These are phyloP conservation scores for Pandemis cinnamomeana DNA, from an alignment of 2,888 invertebrate species.

Conservation along the genomic window DNA sequence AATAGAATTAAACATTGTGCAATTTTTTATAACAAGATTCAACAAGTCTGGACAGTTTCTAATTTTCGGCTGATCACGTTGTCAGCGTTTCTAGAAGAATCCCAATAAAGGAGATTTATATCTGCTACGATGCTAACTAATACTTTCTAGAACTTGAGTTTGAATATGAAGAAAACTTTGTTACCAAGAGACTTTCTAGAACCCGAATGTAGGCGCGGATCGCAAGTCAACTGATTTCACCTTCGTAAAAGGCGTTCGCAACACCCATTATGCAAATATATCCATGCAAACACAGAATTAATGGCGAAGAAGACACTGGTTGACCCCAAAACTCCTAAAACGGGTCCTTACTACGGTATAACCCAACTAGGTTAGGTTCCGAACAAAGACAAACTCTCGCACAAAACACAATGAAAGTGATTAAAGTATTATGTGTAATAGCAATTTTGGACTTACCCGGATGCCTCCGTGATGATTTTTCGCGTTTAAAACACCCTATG, in stretches of 20 bases:
- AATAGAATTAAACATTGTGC: conserved; percentile 15
- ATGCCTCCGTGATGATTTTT: conserved; percentile 77
- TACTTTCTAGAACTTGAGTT: conserved; percentile 16
- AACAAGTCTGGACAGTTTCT: conserved; percentile 11
- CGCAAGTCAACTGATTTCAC: conserved; percentile 46
- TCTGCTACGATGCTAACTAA: background rate
- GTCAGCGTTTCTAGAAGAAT: background rate
- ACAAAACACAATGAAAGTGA: conserved; percentile 49
- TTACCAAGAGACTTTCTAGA: conserved; percentile 35
- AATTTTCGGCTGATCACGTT: background rate
- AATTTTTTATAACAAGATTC: conserved; percentile 15
- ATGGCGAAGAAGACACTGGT: conserved; percentile 66
- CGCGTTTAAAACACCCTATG: conserved; percentile 67
- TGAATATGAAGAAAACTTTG: conserved; percentile 5
- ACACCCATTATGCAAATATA: conserved; percentile 61
- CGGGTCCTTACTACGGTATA: conserved; percentile 50
- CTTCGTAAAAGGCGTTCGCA: conserved; percentile 45
- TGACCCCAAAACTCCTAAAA: conserved; percentile 78
- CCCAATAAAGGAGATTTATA: background rate
- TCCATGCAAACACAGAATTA: conserved; percentile 56
- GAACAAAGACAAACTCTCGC: conserved; percentile 51
- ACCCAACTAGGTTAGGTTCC: conserved; percentile 57
- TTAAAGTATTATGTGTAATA: conserved; percentile 44
- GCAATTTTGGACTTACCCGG: conserved; percentile 72
- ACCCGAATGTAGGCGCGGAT: conserved; percentile 33